phyloP scores from a whole-genome alignment of 2,888 invertebrate species.

The Andrena bucephala region DNA sequence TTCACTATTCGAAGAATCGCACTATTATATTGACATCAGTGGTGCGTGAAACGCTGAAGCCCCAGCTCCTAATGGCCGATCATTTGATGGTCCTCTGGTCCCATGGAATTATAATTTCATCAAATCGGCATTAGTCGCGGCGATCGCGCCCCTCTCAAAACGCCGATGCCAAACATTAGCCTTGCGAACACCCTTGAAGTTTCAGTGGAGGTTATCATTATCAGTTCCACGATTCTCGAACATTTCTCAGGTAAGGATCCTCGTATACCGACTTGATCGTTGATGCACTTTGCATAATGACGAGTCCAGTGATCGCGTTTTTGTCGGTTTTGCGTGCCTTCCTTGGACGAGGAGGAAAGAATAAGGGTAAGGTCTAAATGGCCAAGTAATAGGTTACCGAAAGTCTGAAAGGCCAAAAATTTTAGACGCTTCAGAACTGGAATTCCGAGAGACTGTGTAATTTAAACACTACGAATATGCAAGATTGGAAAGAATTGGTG shows the following conservation, averaged over 20 bases:
- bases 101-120: slow-evolving; percentile 79
- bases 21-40: slow-evolving; percentile 80
- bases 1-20: slow-evolving; percentile 69
- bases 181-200: slow-evolving; percentile 34
- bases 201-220: slow-evolving; percentile 46
- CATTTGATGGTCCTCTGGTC: slow-evolving; percentile 68
- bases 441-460: too few relatives aligned
- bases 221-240: slow-evolving; percentile 17
- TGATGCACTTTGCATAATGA: neutral
- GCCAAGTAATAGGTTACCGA: too few relatives aligned
- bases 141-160: slow-evolving; percentile 47
- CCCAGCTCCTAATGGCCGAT: slow-evolving; percentile 70
- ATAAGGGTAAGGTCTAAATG: too few relatives aligned
- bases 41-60: slow-evolving; percentile 44
- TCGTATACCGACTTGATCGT: slow-evolving; percentile 12
- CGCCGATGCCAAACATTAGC: slow-evolving; percentile 49
- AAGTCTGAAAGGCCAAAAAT: too few relatives aligned
- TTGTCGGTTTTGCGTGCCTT: neutral
- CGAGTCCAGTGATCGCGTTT: neutral
- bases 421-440: too few relatives aligned
- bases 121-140: slow-evolving; percentile 72
- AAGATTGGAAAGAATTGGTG: too few relatives aligned
- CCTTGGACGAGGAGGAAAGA: too few relatives aligned
- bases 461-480: too few relatives aligned
- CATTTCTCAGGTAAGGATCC: slow-evolving; percentile 4